phyloP scores from a whole-genome alignment of 2,113 vertebrate species.

The Maccullochella peelii region DNA sequence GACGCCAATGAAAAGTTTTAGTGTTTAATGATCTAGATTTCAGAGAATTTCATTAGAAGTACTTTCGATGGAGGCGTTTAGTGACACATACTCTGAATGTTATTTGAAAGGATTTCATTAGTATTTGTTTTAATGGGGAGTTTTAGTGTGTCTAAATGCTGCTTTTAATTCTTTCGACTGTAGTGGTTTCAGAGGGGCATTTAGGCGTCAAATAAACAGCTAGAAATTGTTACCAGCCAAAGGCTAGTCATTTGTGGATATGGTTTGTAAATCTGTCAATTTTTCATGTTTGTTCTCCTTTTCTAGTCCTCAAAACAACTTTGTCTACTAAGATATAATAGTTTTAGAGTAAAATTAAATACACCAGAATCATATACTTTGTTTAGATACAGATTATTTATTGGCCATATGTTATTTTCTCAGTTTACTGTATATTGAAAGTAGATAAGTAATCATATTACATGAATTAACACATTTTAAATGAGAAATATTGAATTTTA shows the following conservation, averaged over 20 bases:
- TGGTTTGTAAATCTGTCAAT: conserved; percentile 9
- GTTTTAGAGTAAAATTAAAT: neutral
- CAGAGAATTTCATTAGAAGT: conserved; percentile 17
- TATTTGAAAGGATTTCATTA: conserved; percentile 50
- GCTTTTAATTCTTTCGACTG: conserved; percentile 39
- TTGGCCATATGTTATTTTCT: neutral
- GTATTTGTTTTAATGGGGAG: conserved; percentile 31
- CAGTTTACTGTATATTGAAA: neutral
- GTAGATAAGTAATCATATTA: conserved; percentile 1
- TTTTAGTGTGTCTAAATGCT: conserved; percentile 43
- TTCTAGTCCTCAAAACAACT: neutral
- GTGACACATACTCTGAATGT: conserved; percentile 23
- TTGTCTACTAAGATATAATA: neutral
- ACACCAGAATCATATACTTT: neutral
- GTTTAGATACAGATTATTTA: neutral
- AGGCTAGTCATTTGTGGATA: conserved; percentile 9
- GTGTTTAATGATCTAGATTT: conserved; percentile 31
- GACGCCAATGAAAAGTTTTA: conserved; percentile 28
- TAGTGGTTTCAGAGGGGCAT: conserved; percentile 30
- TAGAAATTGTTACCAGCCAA: conserved; percentile 25
- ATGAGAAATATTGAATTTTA: conserved; percentile 19
- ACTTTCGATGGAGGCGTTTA: neutral
- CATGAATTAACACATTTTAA: conserved; percentile 21
- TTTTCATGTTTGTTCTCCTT: neutral
- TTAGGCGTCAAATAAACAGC: conserved; percentile 31